Conservation (phyloP, 2,797 vertebrate species). For the Clarias platycephalus region DNA sequence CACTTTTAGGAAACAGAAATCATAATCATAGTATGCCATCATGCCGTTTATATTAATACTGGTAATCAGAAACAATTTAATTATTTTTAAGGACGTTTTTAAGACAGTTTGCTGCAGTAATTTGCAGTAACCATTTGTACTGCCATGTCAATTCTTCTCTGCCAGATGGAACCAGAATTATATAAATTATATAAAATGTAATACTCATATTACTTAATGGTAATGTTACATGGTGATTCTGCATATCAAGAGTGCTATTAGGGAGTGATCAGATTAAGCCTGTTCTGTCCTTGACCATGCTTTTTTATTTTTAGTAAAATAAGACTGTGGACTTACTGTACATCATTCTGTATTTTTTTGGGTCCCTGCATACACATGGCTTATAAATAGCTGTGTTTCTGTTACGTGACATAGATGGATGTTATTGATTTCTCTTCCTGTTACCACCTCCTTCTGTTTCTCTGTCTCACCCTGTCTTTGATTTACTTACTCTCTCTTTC, state of each 20-base stretch:
- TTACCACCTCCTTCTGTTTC: background rate
- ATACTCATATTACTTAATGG: constrained; percentile 56
- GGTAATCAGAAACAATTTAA: background rate
- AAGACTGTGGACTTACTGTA: constrained; percentile 56
- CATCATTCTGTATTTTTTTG: constrained; percentile 28
- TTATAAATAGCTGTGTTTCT: constrained; percentile 21
- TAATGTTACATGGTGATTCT: constrained; percentile 58
- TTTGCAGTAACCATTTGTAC: background rate
- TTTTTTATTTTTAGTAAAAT: constrained; percentile 74
- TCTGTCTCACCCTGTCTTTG: constrained; percentile 4
- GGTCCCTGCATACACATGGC: background rate
- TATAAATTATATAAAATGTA: background rate
- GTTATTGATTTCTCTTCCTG: constrained; percentile 36
- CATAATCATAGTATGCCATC: background rate
- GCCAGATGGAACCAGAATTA: constrained; percentile 50
- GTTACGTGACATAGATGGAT: background rate
- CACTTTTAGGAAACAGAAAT: background rate
- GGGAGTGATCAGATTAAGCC: constrained; percentile 72
- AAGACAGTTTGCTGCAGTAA: background rate
- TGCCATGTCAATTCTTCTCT: background rate
- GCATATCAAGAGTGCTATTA: constrained; percentile 68
- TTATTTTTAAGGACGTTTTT: background rate
- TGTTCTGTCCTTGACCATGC: constrained; percentile 59
- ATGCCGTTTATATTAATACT: background rate
- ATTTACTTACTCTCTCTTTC: constrained; percentile 19